Evolutionary conservation across 2,113 vertebrate genomes (phyloP).

Genomic region (Rhinoderma darwinii): DNA sequence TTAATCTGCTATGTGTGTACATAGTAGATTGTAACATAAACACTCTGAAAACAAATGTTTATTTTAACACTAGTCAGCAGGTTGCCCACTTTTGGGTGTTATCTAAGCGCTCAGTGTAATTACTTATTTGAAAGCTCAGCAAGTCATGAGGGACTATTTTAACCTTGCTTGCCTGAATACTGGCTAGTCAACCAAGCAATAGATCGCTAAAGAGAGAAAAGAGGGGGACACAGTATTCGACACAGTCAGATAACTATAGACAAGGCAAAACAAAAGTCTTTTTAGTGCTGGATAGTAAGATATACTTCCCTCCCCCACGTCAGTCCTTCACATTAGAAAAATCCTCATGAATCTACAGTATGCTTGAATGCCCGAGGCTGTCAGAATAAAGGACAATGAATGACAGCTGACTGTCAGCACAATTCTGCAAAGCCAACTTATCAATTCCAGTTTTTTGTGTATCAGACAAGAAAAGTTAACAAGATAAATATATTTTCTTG

Average conservation of each 20-base stretch:
- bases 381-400: conserved; percentile 80
- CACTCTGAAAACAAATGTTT: conserved; percentile 9
- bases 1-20: not conserved
- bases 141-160: conserved; percentile 76
- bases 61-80: conserved; percentile 5
- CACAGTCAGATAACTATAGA: conserved; percentile 12
- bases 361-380: conserved; percentile 77
- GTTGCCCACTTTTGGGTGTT: conserved; percentile 59
- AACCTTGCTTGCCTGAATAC: conserved; percentile 84
- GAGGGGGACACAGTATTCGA: conserved; percentile 63
- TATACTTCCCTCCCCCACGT: conserved; percentile 68
- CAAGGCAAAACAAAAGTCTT: conserved; percentile 4
- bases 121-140: conserved; percentile 81
- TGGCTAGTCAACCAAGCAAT: conserved; percentile 83
- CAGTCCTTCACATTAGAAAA: conserved; percentile 66
- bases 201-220: conserved; percentile 78
- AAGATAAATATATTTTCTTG: conserved; percentile 61
- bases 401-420: conserved; percentile 84
- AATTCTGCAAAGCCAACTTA: conserved; percentile 73
- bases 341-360: conserved; percentile 72
- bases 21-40: not conserved
- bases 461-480: conserved; percentile 57
- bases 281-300: not conserved
- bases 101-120: conserved; percentile 74
- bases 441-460: conserved; percentile 72